Base-by-base conservation (phyloP, 1,140 invertebrate species). In the Panagrolaimus sp. region DNA sequence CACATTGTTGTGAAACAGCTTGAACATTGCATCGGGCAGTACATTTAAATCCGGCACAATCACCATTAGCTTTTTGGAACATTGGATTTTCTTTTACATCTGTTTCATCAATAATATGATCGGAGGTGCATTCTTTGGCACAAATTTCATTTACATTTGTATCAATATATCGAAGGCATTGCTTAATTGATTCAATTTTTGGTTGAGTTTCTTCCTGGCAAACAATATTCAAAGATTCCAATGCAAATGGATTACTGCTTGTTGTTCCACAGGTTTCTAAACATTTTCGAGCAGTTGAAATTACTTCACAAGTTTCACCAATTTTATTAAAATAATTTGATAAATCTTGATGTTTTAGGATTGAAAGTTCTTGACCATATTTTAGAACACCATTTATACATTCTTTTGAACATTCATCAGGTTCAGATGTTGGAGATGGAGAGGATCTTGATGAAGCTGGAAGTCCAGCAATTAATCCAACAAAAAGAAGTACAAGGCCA, bases 271-370 rank as follows among this genome's bases (percentile, higher is more conserved):
- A 58, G 52, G 0, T 14, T 24, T 24, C 52, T 0, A 58, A 21
- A 17, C 52, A 58, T 28, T 58, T 58, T 28, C 28, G 21, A 28
- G 52, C 52, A 2, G 52, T 58, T 24, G 21, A 12, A 14, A 58
- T 14, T n/a, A 58, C 52, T 1, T n/a, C 21, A 58, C 52, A 58
- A 2, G 17, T 28, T 8, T 58, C 21, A 21, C 17, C 17, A 28
- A 26, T 21, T 21, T 58, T 58, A 21, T 58, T 58, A 28, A 58
- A 58, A 28, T 58, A 58, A 28, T 58, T 21, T 21, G 52, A 58
- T 28, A 58, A 21, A 58, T 58, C 52, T 26, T 12, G 10, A 21
- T 26, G 10, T 58, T 28, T 21, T 8, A 58, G 17, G 15, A 58
- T 21, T 21, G 52, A 58, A 28, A 58, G 28, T 58, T 58, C 52